Conservation (phyloP, 2,888 invertebrate genomes). For the Leistus spinibarbis region DNA sequence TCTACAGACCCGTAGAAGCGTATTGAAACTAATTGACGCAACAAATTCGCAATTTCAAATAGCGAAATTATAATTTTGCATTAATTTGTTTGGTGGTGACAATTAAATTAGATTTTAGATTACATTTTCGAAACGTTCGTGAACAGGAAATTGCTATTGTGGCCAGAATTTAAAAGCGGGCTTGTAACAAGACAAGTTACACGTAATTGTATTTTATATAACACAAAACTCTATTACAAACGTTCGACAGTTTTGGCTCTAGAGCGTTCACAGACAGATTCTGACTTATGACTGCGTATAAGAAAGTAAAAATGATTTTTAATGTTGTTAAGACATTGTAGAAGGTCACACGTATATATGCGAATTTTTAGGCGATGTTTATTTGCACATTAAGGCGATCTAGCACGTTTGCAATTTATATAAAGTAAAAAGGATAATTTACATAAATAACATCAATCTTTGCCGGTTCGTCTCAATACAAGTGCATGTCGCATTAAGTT, state of each 20-base stretch:
- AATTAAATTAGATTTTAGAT: slow-evolving; percentile 33
- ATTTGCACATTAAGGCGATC: slow-evolving; percentile 23
- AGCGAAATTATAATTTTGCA: neutral
- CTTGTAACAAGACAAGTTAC: neutral
- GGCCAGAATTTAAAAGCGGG: slow-evolving; percentile 19
- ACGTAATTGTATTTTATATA: neutral
- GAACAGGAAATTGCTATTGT: slow-evolving; percentile 27
- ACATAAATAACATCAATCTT: slow-evolving; percentile 27
- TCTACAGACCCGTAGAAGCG: neutral
- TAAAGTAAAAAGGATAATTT: slow-evolving; percentile 18
- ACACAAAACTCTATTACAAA: neutral
- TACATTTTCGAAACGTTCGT: slow-evolving; percentile 23
- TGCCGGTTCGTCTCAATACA: neutral
- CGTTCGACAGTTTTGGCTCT: too few species aligned
- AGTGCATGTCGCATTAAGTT: slow-evolving; percentile 27
- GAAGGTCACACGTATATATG: neutral
- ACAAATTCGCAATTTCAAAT: neutral
- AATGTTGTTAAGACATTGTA: neutral
- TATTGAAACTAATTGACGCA: neutral
- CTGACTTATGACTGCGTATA: too few species aligned
- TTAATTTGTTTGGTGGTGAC: neutral
- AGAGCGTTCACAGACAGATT: too few species aligned
- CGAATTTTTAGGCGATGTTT: slow-evolving; percentile 22
- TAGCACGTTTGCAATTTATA: slow-evolving; percentile 11
- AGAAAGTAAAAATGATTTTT: slow-evolving; percentile 13